Evolutionary conservation across 2,888 invertebrate species (phyloP), one percentile per base, ranked within the genome.

Genomic region (Dryobotodes eremita): DNA sequence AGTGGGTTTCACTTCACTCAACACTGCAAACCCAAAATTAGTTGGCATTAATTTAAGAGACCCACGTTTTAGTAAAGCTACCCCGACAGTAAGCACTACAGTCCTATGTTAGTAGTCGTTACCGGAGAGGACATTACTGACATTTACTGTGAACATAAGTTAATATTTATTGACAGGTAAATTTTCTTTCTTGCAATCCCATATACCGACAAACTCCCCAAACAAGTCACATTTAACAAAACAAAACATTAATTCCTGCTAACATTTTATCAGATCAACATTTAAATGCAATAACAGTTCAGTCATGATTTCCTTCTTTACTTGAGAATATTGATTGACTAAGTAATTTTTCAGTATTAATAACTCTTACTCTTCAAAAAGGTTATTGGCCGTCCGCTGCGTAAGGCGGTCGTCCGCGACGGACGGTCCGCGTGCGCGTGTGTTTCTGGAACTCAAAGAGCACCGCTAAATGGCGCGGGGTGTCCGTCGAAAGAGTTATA

Each of bases 1-100:
- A 95, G 94, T 94, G 95, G 93, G 90, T 93, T 93, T 95, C 95
- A 95, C 95, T 95, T 95, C 95, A 95, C 95, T 97, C 96, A 96
- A 95, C 96, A 95, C 97, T 97, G 97, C 92, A 95, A 96, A 96
- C 95, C 96, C 96, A 96, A 96, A 96, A 96, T 96, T 95, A 95
- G 94, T 95, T 90, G 92, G 94, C 91, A 95, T 96, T 96, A 95
- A 92, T 91, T 91, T 92, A 85, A 90, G 78, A 90, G 82, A 92
- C 93, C 93, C 90, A 86, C 84, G 90, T 91, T 90, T 94, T 92
- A 93, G 92, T 91, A 88, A 93, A 93, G 94, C 93, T 93, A 92
- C 91, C 92, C 92, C 91, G 79, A 75, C 75, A 89, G 79, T 88
- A 93, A 94, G 93, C 94, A 87, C 87, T 90, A 86, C 85, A 86